A percentile compares a stretch with the other conserved stretches of the same genome.
phyloP scores from a whole-genome alignment of 1,140 invertebrate species.

The Drosophila insularis region DNA sequence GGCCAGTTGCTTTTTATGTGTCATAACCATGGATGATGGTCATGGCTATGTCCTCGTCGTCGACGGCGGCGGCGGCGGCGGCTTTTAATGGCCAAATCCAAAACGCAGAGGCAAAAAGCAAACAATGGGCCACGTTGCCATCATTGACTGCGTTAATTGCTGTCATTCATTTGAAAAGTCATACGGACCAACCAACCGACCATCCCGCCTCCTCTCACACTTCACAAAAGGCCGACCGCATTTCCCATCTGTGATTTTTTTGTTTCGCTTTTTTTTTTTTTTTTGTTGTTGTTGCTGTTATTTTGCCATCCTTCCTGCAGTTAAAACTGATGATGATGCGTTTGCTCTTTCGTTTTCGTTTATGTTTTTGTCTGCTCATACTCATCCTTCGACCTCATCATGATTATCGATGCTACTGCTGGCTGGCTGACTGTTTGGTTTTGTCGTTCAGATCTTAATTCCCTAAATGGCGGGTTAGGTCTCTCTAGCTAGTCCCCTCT shows the following conservation, averaged over 20 bases:
- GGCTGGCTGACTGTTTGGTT: constrained; percentile 3
- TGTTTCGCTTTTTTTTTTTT: background rate
- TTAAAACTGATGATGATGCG: constrained; percentile 77
- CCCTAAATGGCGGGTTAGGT: constrained; percentile 26
- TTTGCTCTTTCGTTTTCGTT: constrained; percentile 70
- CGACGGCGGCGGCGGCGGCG: constrained; percentile 2
- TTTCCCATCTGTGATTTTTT: background rate
- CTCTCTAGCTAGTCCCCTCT: background rate
- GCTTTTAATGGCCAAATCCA: constrained; percentile 61
- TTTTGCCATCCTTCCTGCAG: constrained; percentile 32
- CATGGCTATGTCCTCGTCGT: constrained; percentile 22
- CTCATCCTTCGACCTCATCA: background rate
- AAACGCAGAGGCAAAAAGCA: constrained; percentile 38
- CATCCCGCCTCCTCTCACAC: background rate
- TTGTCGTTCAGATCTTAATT: constrained; percentile 53
- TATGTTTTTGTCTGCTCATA: constrained; percentile 24
- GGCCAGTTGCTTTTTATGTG: constrained; percentile 68
- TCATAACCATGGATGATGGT: constrained; percentile 51
- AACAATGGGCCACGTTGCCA: constrained; percentile 64
- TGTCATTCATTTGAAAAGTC: constrained; percentile 80
- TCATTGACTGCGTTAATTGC: constrained; percentile 80
- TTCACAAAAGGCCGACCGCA: background rate
- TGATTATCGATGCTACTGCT: constrained; percentile 47
- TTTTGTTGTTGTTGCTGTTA: background rate
- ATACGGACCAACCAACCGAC: constrained; percentile 38